phyloP scores from a whole-genome alignment of 2,113 vertebrate genomes.

The Sapayoa aenigma region DNA sequence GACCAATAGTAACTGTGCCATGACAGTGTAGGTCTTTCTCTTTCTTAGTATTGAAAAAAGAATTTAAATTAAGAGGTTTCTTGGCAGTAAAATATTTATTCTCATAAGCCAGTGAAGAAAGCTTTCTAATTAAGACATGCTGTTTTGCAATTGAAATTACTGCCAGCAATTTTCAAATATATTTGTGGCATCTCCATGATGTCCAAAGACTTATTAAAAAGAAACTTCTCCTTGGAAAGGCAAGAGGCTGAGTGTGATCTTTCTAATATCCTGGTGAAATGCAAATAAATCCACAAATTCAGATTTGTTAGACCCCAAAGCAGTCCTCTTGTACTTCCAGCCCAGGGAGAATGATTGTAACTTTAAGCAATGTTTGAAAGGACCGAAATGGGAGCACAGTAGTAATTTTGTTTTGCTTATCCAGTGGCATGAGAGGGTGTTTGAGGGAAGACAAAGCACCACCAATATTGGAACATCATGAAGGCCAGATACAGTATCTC shows the following conservation, averaged over 20 bases:
- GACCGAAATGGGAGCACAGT: constrained; percentile 15
- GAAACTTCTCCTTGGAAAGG: neutral
- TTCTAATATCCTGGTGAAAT: neutral
- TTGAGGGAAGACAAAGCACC: constrained; percentile 46
- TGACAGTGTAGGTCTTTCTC: neutral
- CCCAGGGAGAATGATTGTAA: neutral
- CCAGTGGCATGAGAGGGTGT: constrained; percentile 30
- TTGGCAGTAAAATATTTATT: neutral
- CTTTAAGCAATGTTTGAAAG: constrained; percentile 38
- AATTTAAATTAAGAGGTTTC: neutral
- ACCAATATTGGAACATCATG: constrained; percentile 14
- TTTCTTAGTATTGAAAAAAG: neutral
- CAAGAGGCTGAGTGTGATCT: neutral
- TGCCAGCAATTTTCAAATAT: neutral
- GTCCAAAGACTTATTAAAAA: neutral
- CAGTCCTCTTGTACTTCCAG: neutral
- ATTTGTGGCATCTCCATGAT: neutral
- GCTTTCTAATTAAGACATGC: neutral
- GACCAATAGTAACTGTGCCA: neutral
- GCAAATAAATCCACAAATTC: neutral
- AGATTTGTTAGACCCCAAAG: neutral
- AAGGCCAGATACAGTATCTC: constrained; percentile 61
- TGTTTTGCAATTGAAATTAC: neutral
- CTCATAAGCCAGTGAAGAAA: neutral
- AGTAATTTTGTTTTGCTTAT: constrained; percentile 32